Conservation (phyloP, 2,113 vertebrate species). For the Gopherus flavomarginatus region DNA sequence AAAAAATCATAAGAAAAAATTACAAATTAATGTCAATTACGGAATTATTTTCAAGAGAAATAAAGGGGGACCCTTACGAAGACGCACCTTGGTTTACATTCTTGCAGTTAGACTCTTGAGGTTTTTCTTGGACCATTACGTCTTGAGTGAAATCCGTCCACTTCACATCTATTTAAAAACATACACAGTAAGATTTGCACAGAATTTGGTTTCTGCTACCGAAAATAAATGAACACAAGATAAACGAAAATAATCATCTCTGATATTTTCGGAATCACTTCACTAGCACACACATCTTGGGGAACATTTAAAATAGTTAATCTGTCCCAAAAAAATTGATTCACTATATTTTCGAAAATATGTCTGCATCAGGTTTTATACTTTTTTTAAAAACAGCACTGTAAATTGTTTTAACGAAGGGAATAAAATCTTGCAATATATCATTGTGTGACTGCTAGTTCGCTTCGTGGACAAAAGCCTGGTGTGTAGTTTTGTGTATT, state of each 20-base stretch:
- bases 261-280: neutral
- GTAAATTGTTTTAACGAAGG: neutral
- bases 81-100: conserved; percentile 79
- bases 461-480: neutral
- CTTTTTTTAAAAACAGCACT: neutral
- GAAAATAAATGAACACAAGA: neutral
- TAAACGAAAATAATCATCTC: neutral
- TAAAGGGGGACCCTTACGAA: neutral
- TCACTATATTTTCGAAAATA: neutral
- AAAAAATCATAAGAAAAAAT: neutral
- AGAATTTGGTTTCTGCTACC: neutral
- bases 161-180: conserved; percentile 76
- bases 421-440: neutral
- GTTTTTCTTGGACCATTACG: conserved; percentile 76
- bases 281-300: neutral
- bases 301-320: neutral
- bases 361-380: neutral
- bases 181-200: neutral
- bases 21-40: neutral
- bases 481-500: neutral
- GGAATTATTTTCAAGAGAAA: neutral
- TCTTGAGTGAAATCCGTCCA: conserved; percentile 83
- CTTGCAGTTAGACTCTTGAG: conserved; percentile 76
- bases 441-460: neutral
- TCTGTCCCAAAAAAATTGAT: neutral